A percentile compares a stretch with the other conserved stretches of the same genome.
phyloP scores from a whole-genome alignment of 1,140 invertebrate genomes.

The Drosophila virilis region DNA sequence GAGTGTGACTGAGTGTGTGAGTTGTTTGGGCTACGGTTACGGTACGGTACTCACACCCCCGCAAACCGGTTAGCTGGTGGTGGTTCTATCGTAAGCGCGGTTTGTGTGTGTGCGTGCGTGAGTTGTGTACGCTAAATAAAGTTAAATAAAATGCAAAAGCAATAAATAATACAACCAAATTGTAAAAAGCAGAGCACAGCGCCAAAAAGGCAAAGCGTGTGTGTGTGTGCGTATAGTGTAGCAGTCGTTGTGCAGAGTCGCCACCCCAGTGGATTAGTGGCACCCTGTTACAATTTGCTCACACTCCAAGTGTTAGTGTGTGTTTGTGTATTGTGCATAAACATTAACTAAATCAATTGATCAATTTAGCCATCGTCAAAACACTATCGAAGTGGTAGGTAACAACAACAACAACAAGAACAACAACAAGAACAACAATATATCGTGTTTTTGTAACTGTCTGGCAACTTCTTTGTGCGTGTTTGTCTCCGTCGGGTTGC shows the following conservation, averaged over 20 bases:
- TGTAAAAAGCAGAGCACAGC: slow-evolving; percentile 64
- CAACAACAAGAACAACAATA: not conserved
- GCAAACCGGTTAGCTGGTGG: slow-evolving; percentile 68
- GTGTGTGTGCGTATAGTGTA: slow-evolving; percentile 45
- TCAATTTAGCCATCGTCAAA: not conserved
- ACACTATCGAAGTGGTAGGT: slow-evolving; percentile 25
- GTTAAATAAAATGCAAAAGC: slow-evolving; percentile 58
- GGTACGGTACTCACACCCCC: slow-evolving; percentile 63
- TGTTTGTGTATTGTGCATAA: slow-evolving; percentile 37
- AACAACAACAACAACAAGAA: not conserved
- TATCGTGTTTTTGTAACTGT: slow-evolving; percentile 18
- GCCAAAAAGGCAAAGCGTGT: slow-evolving; percentile 34
- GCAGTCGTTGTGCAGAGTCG: slow-evolving; percentile 69
- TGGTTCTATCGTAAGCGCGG: slow-evolving; percentile 47
- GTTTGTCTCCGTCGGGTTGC: not conserved
- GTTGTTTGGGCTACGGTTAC: slow-evolving; percentile 63
- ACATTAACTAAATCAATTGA: slow-evolving; percentile 28
- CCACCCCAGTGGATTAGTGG: slow-evolving; percentile 80
- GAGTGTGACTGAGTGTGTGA: slow-evolving; percentile 39
- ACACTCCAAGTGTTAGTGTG: slow-evolving; percentile 54
- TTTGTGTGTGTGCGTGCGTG: slow-evolving; percentile 31
- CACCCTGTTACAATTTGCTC: slow-evolving; percentile 66
- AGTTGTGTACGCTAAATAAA: slow-evolving; percentile 36
- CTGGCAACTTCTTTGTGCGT: slow-evolving; percentile 45
- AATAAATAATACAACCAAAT: slow-evolving; percentile 43